These are phyloP conservation scores for Erebia aethiops DNA, from an alignment of 2,888 invertebrate genomes.

Conservation along the genomic window DNA sequence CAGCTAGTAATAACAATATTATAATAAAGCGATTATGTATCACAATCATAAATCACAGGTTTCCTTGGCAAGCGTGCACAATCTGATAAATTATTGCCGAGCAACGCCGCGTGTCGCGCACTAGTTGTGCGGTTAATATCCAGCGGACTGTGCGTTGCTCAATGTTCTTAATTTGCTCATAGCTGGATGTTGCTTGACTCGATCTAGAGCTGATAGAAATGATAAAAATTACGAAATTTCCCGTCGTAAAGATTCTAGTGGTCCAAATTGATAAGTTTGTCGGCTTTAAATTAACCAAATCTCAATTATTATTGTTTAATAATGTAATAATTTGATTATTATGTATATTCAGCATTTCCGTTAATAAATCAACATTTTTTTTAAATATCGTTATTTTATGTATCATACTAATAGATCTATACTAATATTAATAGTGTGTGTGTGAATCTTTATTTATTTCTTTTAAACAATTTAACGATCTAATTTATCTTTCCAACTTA, in stretches of 20 bases:
- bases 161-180: slow-evolving; percentile 2
- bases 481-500: too few relatives aligned
- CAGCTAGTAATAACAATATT: not conserved
- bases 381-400: too few relatives aligned
- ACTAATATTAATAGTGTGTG: too few relatives aligned
- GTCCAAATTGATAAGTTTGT: not conserved
- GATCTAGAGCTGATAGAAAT: not conserved
- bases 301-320: too few relatives aligned
- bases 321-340: too few relatives aligned
- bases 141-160: not conserved
- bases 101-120: slow-evolving; percentile 2
- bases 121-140: not conserved
- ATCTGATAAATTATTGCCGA: not conserved
- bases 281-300: too few relatives aligned
- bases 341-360: too few relatives aligned
- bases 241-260: not conserved
- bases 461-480: too few relatives aligned
- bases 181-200: not conserved
- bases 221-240: slow-evolving; percentile 1
- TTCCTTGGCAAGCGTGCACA: not conserved
- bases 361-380: too few relatives aligned
- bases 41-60: not conserved
- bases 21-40: not conserved
- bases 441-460: too few relatives aligned
- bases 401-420: too few relatives aligned